Base-by-base conservation (phyloP, 2,888 invertebrate genomes). In the Hypolimnas misippus region DNA sequence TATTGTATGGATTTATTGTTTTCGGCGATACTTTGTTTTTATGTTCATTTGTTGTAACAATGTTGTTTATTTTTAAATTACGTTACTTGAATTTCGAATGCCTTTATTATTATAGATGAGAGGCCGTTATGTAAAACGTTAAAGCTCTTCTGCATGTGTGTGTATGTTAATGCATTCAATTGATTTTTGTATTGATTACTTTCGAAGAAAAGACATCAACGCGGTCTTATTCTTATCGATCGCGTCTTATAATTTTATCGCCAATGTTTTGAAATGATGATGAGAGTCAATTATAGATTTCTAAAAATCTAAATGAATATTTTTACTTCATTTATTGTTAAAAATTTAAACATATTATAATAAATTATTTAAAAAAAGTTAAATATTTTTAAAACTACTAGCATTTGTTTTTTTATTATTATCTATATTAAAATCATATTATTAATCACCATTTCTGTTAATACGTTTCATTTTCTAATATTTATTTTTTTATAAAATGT, bases 1-100 rank as follows among this genome's bases (percentile, higher is more conserved):
- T 71, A 67, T 67, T 74, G 73, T 78, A 67, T 73, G 63, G 62
- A 76, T 76, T 76, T 81, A 81, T 82, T 84, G 77, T 82, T 79
- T 73, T 70, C 63, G 73, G 74, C 72, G 67, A 66, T 65, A 70
- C 76, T 76, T 74, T 70, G 72, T 73, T 69, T 65, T 72, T 66
- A 54, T 66, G 42, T 52, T 53, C 46, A 63, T 58, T 58, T 68
- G 61, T 70, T 44, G 55, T 35, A 40, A 60, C 51, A 57, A 42
- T 66, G 63, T 57, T 57, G 40, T 46, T 57, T 56, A 51, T 31
- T 62, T 63, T 66, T 46, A 50, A 64, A 57, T 65, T 62, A 55
- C 57, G 51, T 42, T 58, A 56, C 60, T 44, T 60, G 53, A 57
- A 58, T 68, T 40, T 66, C 57, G 19, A 62, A 54, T 51, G 21